These are phyloP conservation scores for Rhombomys opimus DNA, from an alignment of 2,113 vertebrate species.

Conservation along the genomic window DNA sequence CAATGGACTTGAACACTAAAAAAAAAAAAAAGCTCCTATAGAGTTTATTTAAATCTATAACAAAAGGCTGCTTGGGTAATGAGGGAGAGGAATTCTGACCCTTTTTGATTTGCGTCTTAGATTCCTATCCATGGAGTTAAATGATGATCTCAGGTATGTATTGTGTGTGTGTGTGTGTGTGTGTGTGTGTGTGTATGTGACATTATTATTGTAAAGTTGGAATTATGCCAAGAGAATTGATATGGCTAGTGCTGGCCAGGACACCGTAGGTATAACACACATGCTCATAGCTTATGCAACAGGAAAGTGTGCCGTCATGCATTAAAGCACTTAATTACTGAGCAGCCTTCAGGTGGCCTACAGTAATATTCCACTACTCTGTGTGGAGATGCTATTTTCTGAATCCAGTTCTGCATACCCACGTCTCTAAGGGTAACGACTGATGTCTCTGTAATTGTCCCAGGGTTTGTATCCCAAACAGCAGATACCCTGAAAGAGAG, in stretches of 20 bases:
- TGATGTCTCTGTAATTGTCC: neutral
- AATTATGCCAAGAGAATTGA: neutral
- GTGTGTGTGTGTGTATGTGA: neutral
- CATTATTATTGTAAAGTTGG: neutral
- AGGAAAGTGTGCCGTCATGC: neutral
- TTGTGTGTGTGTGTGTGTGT: neutral
- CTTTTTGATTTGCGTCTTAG: neutral
- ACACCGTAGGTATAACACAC: neutral
- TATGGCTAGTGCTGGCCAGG: neutral
- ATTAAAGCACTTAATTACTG: neutral
- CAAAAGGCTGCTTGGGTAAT: neutral
- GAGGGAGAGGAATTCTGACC: neutral
- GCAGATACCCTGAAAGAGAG: neutral
- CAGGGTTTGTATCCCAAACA: neutral
- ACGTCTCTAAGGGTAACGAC: neutral
- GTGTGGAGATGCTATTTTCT: neutral
- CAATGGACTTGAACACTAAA: neutral
- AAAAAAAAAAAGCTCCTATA: neutral
- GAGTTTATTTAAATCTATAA: neutral
- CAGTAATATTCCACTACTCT: neutral
- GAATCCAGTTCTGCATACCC: neutral
- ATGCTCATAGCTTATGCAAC: neutral
- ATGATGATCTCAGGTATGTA: neutral
- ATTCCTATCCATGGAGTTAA: neutral
- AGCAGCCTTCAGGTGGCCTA: neutral